Percentiles rank a stretch among this genome's conserved stretches.
phyloP scores from a whole-genome alignment of 1,140 invertebrate species.

The Temnothorax curvispinosus region DNA sequence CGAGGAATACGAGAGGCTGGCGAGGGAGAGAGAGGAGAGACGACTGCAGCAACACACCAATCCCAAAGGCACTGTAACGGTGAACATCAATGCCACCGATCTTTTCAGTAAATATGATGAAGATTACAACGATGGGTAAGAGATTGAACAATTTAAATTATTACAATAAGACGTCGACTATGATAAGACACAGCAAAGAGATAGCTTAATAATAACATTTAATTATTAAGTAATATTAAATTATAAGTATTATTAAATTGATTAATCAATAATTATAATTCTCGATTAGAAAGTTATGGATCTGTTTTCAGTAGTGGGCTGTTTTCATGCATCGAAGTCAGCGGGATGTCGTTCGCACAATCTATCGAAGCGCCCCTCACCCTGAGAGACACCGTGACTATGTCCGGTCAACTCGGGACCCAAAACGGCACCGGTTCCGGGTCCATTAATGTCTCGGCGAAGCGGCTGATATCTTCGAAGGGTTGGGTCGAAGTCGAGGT shows the following conservation, averaged over 20 bases:
- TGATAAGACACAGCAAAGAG: not conserved
- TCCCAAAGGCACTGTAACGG: conserved; percentile 94
- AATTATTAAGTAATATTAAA: conserved; percentile 29
- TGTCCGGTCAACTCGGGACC: conserved; percentile 93
- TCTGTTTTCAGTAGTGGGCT: conserved; percentile 85
- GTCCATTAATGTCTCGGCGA: conserved; percentile 90
- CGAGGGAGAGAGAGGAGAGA: conserved; percentile 92
- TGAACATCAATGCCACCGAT: conserved; percentile 97
- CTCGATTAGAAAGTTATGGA: conserved; percentile 3
- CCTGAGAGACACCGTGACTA: conserved; percentile 91
- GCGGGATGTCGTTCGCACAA: conserved; percentile 95
- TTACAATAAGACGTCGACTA: conserved; percentile 8
- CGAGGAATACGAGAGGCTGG: conserved; percentile 96
- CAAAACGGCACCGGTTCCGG: conserved; percentile 95
- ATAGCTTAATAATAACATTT: conserved; percentile 59
- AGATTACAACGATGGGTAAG: conserved; percentile 86
- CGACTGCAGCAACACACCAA: conserved; percentile 95
- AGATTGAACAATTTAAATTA: conserved; percentile 69
- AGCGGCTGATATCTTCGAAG: conserved; percentile 92
- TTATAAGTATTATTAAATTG: conserved; percentile 4
- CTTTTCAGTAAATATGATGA: conserved; percentile 94
- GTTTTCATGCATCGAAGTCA: conserved; percentile 94
- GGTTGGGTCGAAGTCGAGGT: conserved; percentile 94
- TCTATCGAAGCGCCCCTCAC: conserved; percentile 97
- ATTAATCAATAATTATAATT: not conserved